Percentiles rank a stretch among this genome's conserved stretches.
Conservation (phyloP, 2,888 invertebrate genomes). For the Drosophila niveifrons region DNA sequence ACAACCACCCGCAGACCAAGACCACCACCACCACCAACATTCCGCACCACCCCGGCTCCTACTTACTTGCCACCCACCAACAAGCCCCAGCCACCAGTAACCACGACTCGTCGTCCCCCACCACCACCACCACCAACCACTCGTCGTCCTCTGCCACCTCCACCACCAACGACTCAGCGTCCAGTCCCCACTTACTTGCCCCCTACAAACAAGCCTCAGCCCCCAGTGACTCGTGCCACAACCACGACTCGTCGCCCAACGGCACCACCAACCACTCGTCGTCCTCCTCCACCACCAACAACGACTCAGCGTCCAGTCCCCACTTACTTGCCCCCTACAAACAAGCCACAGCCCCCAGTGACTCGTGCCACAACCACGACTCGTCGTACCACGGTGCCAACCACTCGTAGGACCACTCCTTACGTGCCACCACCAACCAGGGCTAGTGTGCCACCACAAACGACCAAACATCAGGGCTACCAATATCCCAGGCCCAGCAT, state of each 20-base stretch:
- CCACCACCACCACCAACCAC: constrained; percentile 24
- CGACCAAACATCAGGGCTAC: constrained; percentile 77
- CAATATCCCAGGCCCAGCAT: constrained; percentile 79
- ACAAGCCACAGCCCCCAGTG: constrained; percentile 61
- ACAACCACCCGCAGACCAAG: constrained; percentile 39
- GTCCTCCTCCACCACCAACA: constrained; percentile 36
- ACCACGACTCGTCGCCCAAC: background rate
- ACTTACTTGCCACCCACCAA: constrained; percentile 45
- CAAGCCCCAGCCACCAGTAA: constrained; percentile 1
- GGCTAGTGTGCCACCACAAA: constrained; percentile 54
- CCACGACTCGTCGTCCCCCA: constrained; percentile 37
- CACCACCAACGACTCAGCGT: constrained; percentile 36
- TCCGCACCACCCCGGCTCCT: constrained; percentile 29
- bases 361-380: constrained; percentile 51
- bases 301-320: constrained; percentile 43
- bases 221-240: constrained; percentile 25
- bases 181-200: constrained; percentile 46
- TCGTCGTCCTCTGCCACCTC: constrained; percentile 7
- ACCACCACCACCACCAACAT: constrained; percentile 35
- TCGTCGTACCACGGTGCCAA: constrained; percentile 43
- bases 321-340: constrained; percentile 60
- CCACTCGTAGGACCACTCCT: constrained; percentile 57
- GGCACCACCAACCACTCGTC: background rate
- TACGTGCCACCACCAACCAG: constrained; percentile 67
- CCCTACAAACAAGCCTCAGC: constrained; percentile 24